phyloP scores from a whole-genome alignment of 2,888 invertebrate genomes.

The Xestoiulus laeticollis region DNA sequence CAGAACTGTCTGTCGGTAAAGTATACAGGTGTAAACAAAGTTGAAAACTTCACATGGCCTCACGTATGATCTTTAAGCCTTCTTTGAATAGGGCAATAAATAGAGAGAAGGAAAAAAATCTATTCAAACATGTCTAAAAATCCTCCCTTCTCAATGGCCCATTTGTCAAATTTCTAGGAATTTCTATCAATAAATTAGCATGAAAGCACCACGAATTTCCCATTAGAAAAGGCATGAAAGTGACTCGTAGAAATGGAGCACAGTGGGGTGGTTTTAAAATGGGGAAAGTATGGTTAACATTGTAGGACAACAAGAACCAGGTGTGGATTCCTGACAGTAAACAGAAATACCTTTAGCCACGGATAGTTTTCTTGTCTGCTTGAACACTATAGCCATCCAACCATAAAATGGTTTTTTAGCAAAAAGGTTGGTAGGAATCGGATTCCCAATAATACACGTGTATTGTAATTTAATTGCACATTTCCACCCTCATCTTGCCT shows the following conservation, averaged over 20 bases:
- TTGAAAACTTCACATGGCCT: conserved; percentile 9
- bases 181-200: background rate
- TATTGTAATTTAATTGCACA: background rate
- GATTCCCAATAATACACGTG: background rate
- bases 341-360: background rate
- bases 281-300: background rate
- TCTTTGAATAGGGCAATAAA: background rate
- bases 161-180: background rate
- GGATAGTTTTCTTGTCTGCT: background rate
- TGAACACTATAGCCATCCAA: background rate
- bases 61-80: background rate
- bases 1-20: background rate
- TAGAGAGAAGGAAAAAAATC: background rate
- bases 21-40: background rate
- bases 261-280: background rate
- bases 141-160: background rate
- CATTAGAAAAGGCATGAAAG: background rate
- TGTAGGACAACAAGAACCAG: background rate
- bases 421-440: background rate
- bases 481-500: background rate
- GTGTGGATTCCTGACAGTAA: background rate
- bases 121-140: background rate
- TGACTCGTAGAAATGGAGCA: background rate
- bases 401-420: background rate
- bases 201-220: background rate